These are phyloP conservation scores for Eulemur macaco DNA, from an alignment of 2,113 vertebrate species.

Conservation along the genomic window DNA sequence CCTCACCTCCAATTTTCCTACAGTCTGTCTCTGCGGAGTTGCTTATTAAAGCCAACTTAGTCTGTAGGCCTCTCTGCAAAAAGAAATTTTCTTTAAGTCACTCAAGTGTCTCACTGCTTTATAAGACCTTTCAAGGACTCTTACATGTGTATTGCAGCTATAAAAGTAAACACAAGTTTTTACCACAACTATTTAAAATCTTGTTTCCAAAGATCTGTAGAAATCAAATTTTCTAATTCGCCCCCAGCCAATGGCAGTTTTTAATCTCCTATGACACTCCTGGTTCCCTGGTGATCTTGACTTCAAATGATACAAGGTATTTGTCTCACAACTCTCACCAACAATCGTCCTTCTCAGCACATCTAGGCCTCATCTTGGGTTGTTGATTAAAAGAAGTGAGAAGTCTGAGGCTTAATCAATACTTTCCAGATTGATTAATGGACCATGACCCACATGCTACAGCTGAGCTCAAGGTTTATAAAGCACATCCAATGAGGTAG, in stretches of 20 bases:
- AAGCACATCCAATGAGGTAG: constrained; percentile 20
- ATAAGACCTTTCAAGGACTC: background rate
- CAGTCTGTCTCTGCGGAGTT: background rate
- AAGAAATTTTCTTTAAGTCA: background rate
- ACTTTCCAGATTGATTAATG: constrained; percentile 65
- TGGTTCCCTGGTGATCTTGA: background rate
- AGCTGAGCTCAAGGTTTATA: constrained; percentile 42
- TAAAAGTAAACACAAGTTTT: constrained; percentile 40
- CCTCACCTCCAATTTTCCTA: background rate
- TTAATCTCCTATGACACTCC: constrained; percentile 27
- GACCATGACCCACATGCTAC: constrained; percentile 10
- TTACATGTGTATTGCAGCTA: constrained; percentile 11
- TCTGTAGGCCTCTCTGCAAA: background rate
- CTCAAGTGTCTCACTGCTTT: background rate
- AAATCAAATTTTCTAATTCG: constrained; percentile 37
- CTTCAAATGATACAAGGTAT: constrained; percentile 21
- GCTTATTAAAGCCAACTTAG: background rate
- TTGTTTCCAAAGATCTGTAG: background rate
- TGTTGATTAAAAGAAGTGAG: constrained; percentile 55
- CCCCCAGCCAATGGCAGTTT: background rate
- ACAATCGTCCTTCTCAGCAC: background rate
- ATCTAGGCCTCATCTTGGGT: background rate
- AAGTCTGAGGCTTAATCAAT: constrained; percentile 65
- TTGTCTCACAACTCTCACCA: constrained; percentile 46
- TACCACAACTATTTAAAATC: constrained; percentile 40